Evolutionary conservation across 2,888 invertebrate species (phyloP), one percentile per base, ranked within the genome.

Genomic region (Lithodes maja): DNA sequence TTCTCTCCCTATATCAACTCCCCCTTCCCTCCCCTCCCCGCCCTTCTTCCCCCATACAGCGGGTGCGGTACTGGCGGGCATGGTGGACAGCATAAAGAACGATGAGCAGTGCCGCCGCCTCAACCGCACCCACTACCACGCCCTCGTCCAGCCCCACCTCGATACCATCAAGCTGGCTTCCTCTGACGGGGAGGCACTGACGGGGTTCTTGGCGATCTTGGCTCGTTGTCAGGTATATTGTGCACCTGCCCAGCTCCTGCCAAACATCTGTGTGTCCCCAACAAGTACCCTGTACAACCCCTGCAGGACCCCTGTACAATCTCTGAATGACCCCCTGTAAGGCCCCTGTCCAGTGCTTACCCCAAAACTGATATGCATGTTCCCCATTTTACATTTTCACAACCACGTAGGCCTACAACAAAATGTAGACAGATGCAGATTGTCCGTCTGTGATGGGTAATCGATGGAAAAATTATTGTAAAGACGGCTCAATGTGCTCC

Each of bases 181-280:
- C 12, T 69, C 68, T 1, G 82, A 82, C 3, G 82, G 82, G 5
- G 82, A 82, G 69, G 5, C 77, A 3, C 3, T 84, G 9, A 50
- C 49, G 33, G 84, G 52, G 49, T 7, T 84, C 33, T 49, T 49
- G 15, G 17, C 55, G 7, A 55, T 61, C n/a, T 55, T 84, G 54
- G 50, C 54, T 3, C 49, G 61, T n/a, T 84, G 84, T 49, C 74
- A 84, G 84, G 77, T 77, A 84, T 49, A 49, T 33, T 79, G 3
- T 2, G 17, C 49, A 33, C 49, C 75, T 33, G 17, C 75, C 17
- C 15, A 7, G 2, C 53, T 0, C 50, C 52, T n/a, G 15, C 9
- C 50, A 2, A 50, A 12, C 17, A 15, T 9, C n/a, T 1, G 77
- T 49, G 33, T 77, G 15, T 71, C 71, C 71, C 71, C 71, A n/a